These are phyloP conservation scores for Carterocephalus palaemon DNA, from an alignment of 2,888 invertebrate species.

Conservation along the genomic window DNA sequence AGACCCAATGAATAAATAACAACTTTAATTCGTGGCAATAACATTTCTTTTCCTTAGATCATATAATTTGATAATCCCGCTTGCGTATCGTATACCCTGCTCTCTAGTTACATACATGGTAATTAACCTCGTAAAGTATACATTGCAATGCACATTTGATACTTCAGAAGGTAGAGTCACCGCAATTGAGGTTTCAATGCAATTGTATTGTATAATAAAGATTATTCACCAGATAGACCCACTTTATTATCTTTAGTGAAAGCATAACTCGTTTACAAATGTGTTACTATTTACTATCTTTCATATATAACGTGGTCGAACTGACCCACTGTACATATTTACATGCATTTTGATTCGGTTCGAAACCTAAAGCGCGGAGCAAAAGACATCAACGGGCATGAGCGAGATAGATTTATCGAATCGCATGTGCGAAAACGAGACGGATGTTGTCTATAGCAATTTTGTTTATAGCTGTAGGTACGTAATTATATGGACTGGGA, in stretches of 20 bases:
- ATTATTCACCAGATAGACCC: too few species aligned
- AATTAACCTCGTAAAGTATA: slow-evolving; percentile 14
- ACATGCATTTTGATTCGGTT: not conserved
- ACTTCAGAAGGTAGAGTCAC: slow-evolving; percentile 6
- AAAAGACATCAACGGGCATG: slow-evolving; percentile 73
- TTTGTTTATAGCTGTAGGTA: slow-evolving; percentile 58
- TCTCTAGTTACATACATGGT: slow-evolving; percentile 10
- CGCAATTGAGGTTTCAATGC: slow-evolving; percentile 30
- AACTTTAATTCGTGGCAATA: not conserved
- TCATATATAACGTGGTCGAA: too few species aligned
- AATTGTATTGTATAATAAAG: too few species aligned
- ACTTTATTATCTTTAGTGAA: too few species aligned
- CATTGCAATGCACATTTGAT: slow-evolving; percentile 3
- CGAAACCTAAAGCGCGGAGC: slow-evolving; percentile 49
- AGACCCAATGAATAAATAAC: too few species aligned
- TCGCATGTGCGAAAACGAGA: slow-evolving; percentile 57
- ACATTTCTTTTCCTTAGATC: not conserved
- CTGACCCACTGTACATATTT: too few species aligned
- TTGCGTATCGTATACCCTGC: slow-evolving; percentile 5
- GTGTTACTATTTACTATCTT: not conserved
- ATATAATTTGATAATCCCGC: slow-evolving; percentile 1
- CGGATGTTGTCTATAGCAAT: slow-evolving; percentile 49
- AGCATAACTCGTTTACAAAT: not conserved
- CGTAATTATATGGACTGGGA: slow-evolving; percentile 65
- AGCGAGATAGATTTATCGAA: slow-evolving; percentile 44